These are phyloP conservation scores for Leptonema lineaticorne DNA, from an alignment of 1,140 invertebrate genomes.

Conservation along the genomic window DNA sequence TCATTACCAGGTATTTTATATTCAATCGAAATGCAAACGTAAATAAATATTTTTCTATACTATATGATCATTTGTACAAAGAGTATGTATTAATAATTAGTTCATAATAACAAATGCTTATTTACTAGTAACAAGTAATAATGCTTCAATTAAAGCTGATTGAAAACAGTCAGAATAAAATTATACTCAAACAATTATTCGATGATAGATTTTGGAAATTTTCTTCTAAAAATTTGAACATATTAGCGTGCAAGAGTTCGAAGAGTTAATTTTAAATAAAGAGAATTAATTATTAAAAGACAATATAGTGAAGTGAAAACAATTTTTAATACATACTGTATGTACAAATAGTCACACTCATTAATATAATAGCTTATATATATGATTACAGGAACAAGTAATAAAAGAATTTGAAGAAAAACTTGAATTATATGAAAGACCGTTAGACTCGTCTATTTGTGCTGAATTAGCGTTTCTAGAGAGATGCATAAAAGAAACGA, in stretches of 20 bases:
- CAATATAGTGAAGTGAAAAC: background rate
- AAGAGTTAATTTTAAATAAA: background rate
- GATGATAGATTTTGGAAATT: background rate
- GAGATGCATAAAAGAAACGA: constrained; percentile 27
- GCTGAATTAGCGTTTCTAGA: constrained; percentile 15
- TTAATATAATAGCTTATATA: too few species aligned
- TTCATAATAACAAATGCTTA: too few species aligned
- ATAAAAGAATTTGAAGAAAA: constrained; percentile 4
- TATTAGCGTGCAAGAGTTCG: background rate
- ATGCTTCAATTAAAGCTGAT: background rate
- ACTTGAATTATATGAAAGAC: background rate
- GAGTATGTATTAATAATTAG: too few species aligned
- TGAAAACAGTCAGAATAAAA: constrained; percentile 5
- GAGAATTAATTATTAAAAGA: background rate
- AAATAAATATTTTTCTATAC: too few species aligned
- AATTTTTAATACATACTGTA: too few species aligned
- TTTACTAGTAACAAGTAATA: background rate
- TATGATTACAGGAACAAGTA: constrained; percentile 7
- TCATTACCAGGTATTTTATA: constrained; percentile 14
- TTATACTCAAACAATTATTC: background rate
- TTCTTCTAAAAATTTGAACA: background rate
- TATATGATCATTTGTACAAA: too few species aligned
- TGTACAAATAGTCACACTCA: too few species aligned
- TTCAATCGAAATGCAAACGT: too few species aligned
- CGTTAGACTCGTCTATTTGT: background rate